Evolutionary conservation across 2,888 invertebrate genomes (phyloP).

Genomic region (Plagodis pulveraria): DNA sequence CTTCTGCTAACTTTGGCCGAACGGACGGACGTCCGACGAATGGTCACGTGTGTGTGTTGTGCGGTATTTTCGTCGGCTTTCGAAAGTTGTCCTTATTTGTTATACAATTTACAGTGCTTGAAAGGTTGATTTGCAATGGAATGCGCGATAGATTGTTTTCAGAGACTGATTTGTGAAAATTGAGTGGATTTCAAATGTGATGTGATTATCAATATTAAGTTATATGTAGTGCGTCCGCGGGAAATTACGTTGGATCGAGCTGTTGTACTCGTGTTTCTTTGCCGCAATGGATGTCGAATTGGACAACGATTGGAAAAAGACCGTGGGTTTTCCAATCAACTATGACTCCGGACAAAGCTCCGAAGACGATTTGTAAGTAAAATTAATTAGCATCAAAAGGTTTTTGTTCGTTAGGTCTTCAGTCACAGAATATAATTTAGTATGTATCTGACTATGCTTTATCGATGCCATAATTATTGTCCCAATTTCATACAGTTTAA

Average conservation of each 20-base stretch:
- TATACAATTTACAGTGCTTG: not conserved
- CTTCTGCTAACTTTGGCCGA: too few species aligned
- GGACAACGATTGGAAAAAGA: conserved; percentile 79
- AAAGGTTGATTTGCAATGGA: conserved; percentile 1
- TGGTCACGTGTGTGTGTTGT: too few species aligned
- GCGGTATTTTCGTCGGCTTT: too few species aligned
- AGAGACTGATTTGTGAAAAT: conserved; percentile 1
- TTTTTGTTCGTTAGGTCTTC: too few species aligned
- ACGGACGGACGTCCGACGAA: too few species aligned
- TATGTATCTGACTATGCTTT: too few species aligned
- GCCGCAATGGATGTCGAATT: conserved; percentile 63
- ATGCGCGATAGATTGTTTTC: not conserved
- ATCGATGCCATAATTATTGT: too few species aligned
- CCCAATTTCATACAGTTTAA: too few species aligned
- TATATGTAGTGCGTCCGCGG: conserved; percentile 29
- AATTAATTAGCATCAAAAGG: too few species aligned
- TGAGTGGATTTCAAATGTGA: conserved; percentile 14
- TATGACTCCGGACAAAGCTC: conserved; percentile 77
- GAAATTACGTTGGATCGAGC: conserved; percentile 28
- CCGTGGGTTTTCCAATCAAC: conserved; percentile 79
- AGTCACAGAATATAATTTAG: too few species aligned
- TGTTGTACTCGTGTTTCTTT: conserved; percentile 39
- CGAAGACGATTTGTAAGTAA: conserved; percentile 79
- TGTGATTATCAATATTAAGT: conserved; percentile 17
- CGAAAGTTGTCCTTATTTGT: too few species aligned